A percentile compares a stretch with the other conserved stretches of the same genome.
These are phyloP conservation scores for Gonatopus flavifemur DNA, from an alignment of 1,140 invertebrate genomes.

Conservation along the genomic window DNA sequence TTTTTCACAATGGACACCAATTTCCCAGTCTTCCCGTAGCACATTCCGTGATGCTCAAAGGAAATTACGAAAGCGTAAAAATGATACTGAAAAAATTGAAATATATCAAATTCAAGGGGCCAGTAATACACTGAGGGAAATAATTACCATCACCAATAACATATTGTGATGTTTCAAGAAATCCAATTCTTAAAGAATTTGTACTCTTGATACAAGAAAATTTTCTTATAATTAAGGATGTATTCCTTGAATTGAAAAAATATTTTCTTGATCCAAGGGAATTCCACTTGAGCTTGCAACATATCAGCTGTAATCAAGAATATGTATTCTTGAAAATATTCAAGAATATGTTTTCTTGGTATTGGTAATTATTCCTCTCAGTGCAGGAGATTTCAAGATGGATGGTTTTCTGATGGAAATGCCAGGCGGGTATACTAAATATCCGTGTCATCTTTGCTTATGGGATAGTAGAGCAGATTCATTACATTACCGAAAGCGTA, in stretches of 20 bases:
- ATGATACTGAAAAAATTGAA: slow-evolving; percentile 35
- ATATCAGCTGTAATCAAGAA: no score
- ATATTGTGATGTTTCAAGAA: no score
- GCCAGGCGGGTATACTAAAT: slow-evolving; percentile 53
- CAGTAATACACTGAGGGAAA: slow-evolving; percentile 38
- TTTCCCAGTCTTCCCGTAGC: slow-evolving; percentile 38
- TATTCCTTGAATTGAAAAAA: no score
- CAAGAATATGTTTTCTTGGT: no score
- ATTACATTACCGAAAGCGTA: slow-evolving; percentile 37
- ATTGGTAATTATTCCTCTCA: no score
- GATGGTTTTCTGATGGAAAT: slow-evolving; percentile 43
- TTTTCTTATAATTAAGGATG: no score
- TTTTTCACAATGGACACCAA: slow-evolving; percentile 43
- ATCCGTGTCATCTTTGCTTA: slow-evolving; percentile 47
- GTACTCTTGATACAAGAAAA: no score
- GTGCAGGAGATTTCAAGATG: slow-evolving; percentile 51
- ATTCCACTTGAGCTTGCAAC: no score
- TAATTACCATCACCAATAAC: no score
- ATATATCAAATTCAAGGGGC: slow-evolving; percentile 41
- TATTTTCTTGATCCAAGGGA: no score
- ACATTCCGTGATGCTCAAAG: slow-evolving; percentile 40
- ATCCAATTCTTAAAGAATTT: no score
- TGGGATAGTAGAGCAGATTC: slow-evolving; percentile 49
- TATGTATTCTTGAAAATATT: no score
- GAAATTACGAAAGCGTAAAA: slow-evolving; percentile 39